These are phyloP conservation scores for Taenioides sp. DNA, from an alignment of 2,797 vertebrate genomes.

Conservation along the genomic window DNA sequence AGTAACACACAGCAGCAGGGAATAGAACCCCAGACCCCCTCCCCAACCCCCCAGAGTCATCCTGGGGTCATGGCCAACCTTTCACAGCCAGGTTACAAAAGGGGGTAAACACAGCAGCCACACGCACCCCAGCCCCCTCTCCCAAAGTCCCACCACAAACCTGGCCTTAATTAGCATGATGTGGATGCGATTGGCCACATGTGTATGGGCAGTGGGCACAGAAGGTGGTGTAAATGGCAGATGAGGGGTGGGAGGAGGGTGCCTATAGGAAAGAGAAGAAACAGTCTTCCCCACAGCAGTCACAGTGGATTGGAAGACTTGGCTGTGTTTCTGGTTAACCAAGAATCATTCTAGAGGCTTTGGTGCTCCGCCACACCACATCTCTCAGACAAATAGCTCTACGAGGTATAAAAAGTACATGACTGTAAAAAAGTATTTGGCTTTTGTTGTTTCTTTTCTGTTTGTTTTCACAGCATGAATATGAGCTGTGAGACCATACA, in stretches of 20 bases:
- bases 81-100: conserved; percentile 79
- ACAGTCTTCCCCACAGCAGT: conserved; percentile 54
- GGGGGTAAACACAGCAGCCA: conserved; percentile 81
- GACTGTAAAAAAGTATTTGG: conserved; percentile 35
- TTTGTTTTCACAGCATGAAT: conserved; percentile 21
- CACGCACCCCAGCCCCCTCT: conserved; percentile 63
- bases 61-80: conserved; percentile 77
- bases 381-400: conserved; percentile 69
- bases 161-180: conserved; percentile 83
- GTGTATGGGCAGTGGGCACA: conserved; percentile 62
- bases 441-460: conserved; percentile 26
- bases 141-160: conserved; percentile 61
- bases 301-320: conserved; percentile 52
- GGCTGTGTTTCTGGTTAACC: conserved; percentile 70
- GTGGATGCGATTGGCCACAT: conserved; percentile 74
- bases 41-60: conserved; percentile 63
- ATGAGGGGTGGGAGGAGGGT: conserved; percentile 40
- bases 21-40: conserved; percentile 32
- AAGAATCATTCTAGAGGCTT: conserved; percentile 61
- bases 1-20: conserved; percentile 64
- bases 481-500: not conserved
- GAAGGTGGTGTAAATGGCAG: conserved; percentile 20
- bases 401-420: conserved; percentile 35
- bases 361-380: conserved; percentile 61
- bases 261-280: conserved; percentile 57